Evolutionary conservation across 2,797 vertebrate genomes (phyloP), one percentile per base, ranked within the genome.

Genomic region (Distichodus sexfasciatus): DNA sequence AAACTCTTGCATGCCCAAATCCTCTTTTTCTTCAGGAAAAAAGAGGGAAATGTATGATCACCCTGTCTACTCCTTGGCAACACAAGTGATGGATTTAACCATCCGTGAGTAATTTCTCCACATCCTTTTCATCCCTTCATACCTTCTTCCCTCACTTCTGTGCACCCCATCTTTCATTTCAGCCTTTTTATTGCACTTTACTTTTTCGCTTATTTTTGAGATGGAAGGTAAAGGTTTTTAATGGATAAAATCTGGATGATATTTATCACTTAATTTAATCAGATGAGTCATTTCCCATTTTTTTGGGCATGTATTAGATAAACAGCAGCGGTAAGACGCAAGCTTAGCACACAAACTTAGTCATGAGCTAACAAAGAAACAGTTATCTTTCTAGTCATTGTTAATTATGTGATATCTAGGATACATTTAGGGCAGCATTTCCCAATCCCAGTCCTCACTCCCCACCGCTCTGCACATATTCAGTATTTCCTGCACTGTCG

Each of bases 21-120:
- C 96, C 96, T 94, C 93, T 92, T 97, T 93, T 97, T 96, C 96
- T 97, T 91, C 96, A 99, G 97, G 97, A 89, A 98, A 98, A 99
- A 99, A 96, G 95, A 98, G 97, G 95, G 97, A 99, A 98, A 98
- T 99, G 96, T 99, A 91, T 99, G 97, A 99, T 92, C 96, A 98
- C 94, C 97, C 97, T 98, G 95, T 99, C 97, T 99, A 95, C 97
- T 98, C 96, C 97, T 99, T 99, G 97, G 97, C 97, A 93, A 98
- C 97, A 95, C 97, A 99, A 98, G 97, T 99, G 97, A 98, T 99
- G 97, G 96, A 99, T 99, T 98, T 99, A 98, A 99, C 97, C 97
- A 98, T 99, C 97, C 97, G 97, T 99, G 97, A 99, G 97, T 99
- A 99, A 95, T 83, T 86, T 47, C 87, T 87, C 88, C 89, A 89